These are phyloP conservation scores for Tenebrio molitor DNA, from an alignment of 1,140 invertebrate genomes.

Conservation along the genomic window DNA sequence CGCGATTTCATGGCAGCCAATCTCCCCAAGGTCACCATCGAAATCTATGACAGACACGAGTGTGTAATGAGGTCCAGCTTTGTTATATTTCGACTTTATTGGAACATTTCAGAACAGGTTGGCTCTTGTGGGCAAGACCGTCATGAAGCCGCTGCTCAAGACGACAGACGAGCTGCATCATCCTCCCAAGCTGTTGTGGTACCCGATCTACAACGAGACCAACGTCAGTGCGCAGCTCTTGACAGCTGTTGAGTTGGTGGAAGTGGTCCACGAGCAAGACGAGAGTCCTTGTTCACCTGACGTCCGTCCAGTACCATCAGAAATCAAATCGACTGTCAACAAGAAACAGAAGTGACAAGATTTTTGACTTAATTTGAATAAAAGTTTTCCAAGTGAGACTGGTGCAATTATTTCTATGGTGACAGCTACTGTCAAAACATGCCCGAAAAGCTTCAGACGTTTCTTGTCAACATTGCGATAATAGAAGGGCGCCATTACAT, in stretches of 20 bases:
- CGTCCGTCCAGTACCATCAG: conserved; percentile 66
- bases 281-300: conserved; percentile 25
- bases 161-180: conserved; percentile 54
- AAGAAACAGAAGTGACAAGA: too few relatives aligned
- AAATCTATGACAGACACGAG: conserved; percentile 65
- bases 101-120: conserved; percentile 65
- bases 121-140: conserved; percentile 71
- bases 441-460: conserved; percentile 54
- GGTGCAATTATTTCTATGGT: too few relatives aligned
- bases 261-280: conserved; percentile 61
- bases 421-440: conserved; percentile 39
- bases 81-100: conserved; percentile 38
- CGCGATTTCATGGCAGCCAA: conserved; percentile 66
- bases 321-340: conserved; percentile 69
- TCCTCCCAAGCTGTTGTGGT: conserved; percentile 71
- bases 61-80: conserved; percentile 47
- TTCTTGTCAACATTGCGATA: conserved; percentile 68
- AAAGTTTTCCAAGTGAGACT: too few relatives aligned
- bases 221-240: conserved; percentile 69
- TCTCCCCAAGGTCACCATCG: conserved; percentile 67
- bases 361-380: too few relatives aligned
- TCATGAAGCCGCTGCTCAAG: conserved; percentile 64
- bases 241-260: conserved; percentile 72
- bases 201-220: conserved; percentile 66
- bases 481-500: conserved; percentile 70